phyloP scores from a whole-genome alignment of 2,113 vertebrate species.

The Chlamydotis undulata region DNA sequence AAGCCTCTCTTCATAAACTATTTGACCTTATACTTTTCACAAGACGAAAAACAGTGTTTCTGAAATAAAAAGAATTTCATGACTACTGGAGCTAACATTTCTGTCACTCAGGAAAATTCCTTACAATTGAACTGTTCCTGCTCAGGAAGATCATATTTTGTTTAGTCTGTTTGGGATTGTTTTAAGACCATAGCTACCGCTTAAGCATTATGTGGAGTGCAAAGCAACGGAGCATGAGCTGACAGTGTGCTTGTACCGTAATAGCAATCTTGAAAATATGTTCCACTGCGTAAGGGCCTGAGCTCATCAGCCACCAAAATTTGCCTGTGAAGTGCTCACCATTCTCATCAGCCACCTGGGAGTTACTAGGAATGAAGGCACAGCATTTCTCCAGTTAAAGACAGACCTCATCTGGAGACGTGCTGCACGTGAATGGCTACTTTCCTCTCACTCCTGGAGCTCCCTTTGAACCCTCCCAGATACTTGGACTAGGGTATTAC shows the following conservation, averaged over 20 bases:
- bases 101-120: not conserved
- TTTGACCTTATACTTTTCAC: not conserved
- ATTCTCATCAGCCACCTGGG: not conserved
- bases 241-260: not conserved
- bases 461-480: not conserved
- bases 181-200: not conserved
- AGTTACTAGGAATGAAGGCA: not conserved
- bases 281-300: not conserved
- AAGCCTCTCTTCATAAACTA: not conserved
- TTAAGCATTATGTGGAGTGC: not conserved
- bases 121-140: slow-evolving; percentile 19
- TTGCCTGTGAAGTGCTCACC: not conserved
- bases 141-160: not conserved
- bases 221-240: not conserved
- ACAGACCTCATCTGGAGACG: not conserved
- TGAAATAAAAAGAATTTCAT: not conserved
- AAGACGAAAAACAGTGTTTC: not conserved
- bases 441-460: not conserved
- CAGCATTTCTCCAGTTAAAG: not conserved
- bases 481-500: not conserved
- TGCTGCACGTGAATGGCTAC: not conserved
- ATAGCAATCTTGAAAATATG: not conserved
- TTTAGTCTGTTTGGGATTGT: slow-evolving; percentile 31
- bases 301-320: not conserved
- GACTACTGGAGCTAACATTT: not conserved